Percentiles rank a stretch among this genome's conserved stretches.
phyloP scores from a whole-genome alignment of 2,113 vertebrate genomes.

The Hippocampus mohnikei region DNA sequence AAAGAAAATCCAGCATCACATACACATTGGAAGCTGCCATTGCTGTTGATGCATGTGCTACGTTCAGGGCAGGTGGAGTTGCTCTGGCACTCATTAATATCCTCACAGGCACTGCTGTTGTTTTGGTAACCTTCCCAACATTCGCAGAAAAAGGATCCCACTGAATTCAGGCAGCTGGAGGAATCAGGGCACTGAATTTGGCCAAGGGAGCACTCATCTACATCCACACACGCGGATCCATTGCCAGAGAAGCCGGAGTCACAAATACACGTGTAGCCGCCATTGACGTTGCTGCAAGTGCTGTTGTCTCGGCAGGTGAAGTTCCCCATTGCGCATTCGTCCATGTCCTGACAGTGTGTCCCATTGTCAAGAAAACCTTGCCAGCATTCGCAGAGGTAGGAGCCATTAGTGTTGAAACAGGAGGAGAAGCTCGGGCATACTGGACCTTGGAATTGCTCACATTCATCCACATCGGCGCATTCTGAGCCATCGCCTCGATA shows the following conservation, averaged over 20 bases:
- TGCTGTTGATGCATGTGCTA: conserved; percentile 70
- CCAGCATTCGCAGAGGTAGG: conserved; percentile 72
- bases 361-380: conserved; percentile 68
- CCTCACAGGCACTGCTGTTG: conserved; percentile 63
- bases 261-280: conserved; percentile 71
- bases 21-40: conserved; percentile 64
- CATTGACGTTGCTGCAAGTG: conserved; percentile 66
- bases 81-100: conserved; percentile 71
- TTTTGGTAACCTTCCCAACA: conserved; percentile 70
- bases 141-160: conserved; percentile 67
- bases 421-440: conserved; percentile 62
- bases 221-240: conserved; percentile 66
- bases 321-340: conserved; percentile 68
- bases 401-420: conserved; percentile 73
- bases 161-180: conserved; percentile 69
- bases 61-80: conserved; percentile 63
- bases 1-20: conserved; percentile 68
- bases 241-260: conserved; percentile 65
- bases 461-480: conserved; percentile 76
- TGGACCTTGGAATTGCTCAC: conserved; percentile 23
- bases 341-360: conserved; percentile 67
- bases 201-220: conserved; percentile 70
- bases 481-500: conserved; percentile 69
- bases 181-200: conserved; percentile 57
- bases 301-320: conserved; percentile 68